Evolutionary conservation across 1,140 invertebrate species (phyloP).

Genomic region (Spodoptera frugiperda): DNA sequence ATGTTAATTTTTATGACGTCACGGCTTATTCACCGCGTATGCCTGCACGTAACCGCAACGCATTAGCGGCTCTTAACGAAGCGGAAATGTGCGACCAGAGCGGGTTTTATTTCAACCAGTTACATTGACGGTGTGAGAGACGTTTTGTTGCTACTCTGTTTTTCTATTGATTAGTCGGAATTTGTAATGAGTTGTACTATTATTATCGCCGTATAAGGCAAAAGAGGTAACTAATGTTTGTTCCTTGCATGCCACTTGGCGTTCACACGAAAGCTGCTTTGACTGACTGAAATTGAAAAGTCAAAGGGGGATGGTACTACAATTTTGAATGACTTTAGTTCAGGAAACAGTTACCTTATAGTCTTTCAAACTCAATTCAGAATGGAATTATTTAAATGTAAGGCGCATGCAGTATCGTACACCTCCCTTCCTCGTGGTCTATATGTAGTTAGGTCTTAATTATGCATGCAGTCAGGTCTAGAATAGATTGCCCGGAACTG

Average conservation of each 20-base stretch:
- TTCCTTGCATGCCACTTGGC: too few relatives aligned
- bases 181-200: neutral
- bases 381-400: neutral
- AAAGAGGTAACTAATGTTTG: too few relatives aligned
- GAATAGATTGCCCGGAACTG: conserved; percentile 26
- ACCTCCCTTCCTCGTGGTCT: neutral
- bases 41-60: conserved; percentile 25
- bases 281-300: too few relatives aligned
- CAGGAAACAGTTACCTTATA: neutral
- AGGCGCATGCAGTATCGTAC: neutral
- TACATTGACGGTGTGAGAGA: neutral
- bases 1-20: conserved; percentile 21
- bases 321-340: too few relatives aligned
- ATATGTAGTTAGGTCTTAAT: neutral
- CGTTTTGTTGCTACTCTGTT: neutral
- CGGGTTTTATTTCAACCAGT: conserved; percentile 25
- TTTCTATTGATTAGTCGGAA: conserved; percentile 1
- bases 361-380: neutral
- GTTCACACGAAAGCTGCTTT: too few relatives aligned
- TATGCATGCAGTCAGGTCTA: conserved; percentile 8
- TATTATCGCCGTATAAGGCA: too few relatives aligned
- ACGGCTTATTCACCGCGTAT: neutral
- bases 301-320: too few relatives aligned
- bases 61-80: conserved; percentile 28
- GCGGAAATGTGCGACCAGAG: conserved; percentile 8